Conservation (phyloP, 2,113 vertebrate species). For the Eupsittula cactorum region DNA sequence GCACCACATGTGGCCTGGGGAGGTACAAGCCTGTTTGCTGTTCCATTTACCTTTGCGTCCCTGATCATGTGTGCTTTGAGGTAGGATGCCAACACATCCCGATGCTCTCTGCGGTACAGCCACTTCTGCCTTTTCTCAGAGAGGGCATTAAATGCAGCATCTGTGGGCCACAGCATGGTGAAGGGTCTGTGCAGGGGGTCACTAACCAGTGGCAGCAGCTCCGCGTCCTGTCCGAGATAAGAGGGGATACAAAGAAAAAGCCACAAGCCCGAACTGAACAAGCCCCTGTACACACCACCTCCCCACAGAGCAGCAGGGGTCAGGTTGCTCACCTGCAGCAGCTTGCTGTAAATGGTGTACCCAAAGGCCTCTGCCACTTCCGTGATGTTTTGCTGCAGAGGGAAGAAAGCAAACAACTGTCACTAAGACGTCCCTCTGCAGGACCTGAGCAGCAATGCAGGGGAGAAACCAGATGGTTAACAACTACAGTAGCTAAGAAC, state of each 20-base stretch:
- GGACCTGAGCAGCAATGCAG: background rate
- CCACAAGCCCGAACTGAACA: background rate
- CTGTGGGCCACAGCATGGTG: constrained; percentile 94
- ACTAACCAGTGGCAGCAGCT: constrained; percentile 79
- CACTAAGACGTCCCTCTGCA: background rate
- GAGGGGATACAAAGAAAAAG: background rate
- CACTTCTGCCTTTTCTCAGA: constrained; percentile 78
- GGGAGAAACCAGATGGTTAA: background rate
- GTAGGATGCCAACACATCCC: constrained; percentile 80
- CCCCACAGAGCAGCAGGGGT: background rate
- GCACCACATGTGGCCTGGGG: background rate
- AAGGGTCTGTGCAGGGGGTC: constrained; percentile 80
- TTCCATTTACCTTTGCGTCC: constrained; percentile 72
- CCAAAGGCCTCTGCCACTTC: constrained; percentile 81
- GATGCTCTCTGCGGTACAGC: constrained; percentile 86
- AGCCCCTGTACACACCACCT: background rate
- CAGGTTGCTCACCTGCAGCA: constrained; percentile 81
- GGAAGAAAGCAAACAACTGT: background rate
- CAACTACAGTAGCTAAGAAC: background rate
- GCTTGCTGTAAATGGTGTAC: constrained; percentile 84
- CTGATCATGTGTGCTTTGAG: constrained; percentile 89
- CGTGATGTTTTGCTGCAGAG: constrained; percentile 81
- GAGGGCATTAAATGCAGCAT: constrained; percentile 80
- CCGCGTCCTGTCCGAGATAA: constrained; percentile 73
- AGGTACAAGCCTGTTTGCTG: background rate